Evolutionary conservation across 2,113 vertebrate genomes (phyloP), one percentile per base, ranked within the genome.

Genomic region (Lepisosteus osseus): DNA sequence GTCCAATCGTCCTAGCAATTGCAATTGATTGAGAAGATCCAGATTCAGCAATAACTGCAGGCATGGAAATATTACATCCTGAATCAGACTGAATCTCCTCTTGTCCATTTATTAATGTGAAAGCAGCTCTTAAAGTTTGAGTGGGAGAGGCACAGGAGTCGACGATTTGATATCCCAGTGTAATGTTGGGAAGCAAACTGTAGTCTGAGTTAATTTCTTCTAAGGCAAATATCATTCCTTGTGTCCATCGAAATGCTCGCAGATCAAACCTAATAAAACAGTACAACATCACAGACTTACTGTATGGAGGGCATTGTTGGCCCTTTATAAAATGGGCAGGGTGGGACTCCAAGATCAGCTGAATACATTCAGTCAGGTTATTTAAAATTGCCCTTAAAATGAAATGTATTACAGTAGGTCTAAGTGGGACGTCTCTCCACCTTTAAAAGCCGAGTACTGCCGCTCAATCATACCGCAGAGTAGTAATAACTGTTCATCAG

Each of bases 211-310:
- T 93, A 65, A 93, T 90, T 79, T 92, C 82, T 56, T 92, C 88
- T 1, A 92, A 84, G 12, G 91, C 88, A 86, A 93, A 93, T 43
- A 92, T 89, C 91, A 93, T 92, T 3, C 90, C 90, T 79, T 91
- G 90, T 88, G 91, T 90, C 88, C 90, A 93, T 7, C 91, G 85
- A 66, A 92, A 93, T 1, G 87, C 90, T 54, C 90, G 67, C 62
- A 92, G 90, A 72, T 90, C 90, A 80, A 93, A 91, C 73, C 92
- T 93, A 29, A 6, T 9, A 43, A n/a, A n/a, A 63, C 7, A 29
- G 29, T 29, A 29, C 29, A 29, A 29, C 29, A 29, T 29, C 29
- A 29, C 29, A 29, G 29, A 29, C 29, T 29, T 29, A 29, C 29
- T 29, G 29, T 29, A 29, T 29, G 29, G 29, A 29, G 29, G 29